These are phyloP conservation scores for Acanthoscelides obtectus DNA, from an alignment of 2,888 invertebrate species.

Conservation along the genomic window DNA sequence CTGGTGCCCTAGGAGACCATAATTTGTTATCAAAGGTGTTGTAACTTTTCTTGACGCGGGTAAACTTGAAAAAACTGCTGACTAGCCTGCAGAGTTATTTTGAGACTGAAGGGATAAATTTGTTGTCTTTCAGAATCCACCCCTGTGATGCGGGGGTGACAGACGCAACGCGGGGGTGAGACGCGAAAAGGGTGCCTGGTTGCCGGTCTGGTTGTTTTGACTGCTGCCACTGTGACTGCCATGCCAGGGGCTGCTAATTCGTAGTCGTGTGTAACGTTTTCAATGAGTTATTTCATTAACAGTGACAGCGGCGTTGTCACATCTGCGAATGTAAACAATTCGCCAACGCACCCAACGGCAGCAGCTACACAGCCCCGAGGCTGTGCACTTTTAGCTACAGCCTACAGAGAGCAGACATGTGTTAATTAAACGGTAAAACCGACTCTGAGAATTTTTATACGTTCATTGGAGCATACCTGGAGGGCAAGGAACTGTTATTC, in stretches of 20 bases:
- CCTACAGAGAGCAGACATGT: not conserved
- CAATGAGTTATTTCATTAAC: not conserved
- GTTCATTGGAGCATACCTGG: too few species aligned
- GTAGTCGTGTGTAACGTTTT: not conserved
- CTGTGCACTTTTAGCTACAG: not conserved
- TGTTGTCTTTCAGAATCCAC: not conserved
- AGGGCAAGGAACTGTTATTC: too few species aligned
- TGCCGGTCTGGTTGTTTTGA: not conserved
- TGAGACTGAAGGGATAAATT: too few species aligned
- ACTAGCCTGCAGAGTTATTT: too few species aligned
- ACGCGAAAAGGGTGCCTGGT: not conserved
- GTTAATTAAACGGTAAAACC: not conserved
- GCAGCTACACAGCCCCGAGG: not conserved
- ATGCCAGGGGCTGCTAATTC: not conserved
- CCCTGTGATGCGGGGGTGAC: not conserved
- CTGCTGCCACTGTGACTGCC: not conserved
- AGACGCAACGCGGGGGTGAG: not conserved
- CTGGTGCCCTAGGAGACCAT: too few species aligned
- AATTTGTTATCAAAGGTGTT: too few species aligned
- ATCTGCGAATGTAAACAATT: not conserved
- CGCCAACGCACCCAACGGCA: not conserved
- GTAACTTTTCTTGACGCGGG: too few species aligned
- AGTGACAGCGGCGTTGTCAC: not conserved
- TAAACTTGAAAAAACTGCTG: too few species aligned
- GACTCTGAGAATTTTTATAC: too few species aligned